A percentile compares a stretch with the other conserved stretches of the same genome.
These are phyloP conservation scores for Sorex araneus DNA, from an alignment of 2,113 vertebrate species.

Conservation along the genomic window DNA sequence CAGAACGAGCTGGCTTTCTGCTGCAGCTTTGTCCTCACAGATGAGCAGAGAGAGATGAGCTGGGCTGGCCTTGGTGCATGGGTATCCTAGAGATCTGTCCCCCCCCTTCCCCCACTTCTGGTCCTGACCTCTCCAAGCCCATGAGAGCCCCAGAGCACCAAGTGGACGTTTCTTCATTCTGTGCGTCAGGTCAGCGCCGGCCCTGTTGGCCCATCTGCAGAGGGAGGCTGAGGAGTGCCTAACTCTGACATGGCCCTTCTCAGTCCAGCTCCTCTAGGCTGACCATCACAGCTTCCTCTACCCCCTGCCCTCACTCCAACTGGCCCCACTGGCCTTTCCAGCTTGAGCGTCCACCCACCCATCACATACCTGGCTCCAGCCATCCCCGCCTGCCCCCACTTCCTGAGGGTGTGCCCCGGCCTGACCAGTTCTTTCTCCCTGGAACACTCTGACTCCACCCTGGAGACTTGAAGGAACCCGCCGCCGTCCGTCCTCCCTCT, in stretches of 20 bases:
- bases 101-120: not conserved
- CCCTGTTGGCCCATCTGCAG: not conserved
- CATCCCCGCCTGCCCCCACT: not conserved
- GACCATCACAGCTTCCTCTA: conserved; percentile 12
- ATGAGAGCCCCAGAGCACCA: not conserved
- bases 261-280: not conserved
- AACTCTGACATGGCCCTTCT: not conserved
- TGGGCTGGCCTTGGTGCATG: not conserved
- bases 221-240: not conserved
- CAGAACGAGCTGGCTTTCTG: not conserved
- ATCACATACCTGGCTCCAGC: not conserved
- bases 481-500: not conserved
- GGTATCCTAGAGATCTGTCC: not conserved
- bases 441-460: conserved; percentile 18
- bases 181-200: not conserved
- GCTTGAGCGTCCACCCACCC: conserved; percentile 23
- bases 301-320: not conserved
- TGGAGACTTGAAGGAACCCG: conserved; percentile 3
- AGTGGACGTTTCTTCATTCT: not conserved
- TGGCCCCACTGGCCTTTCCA: conserved; percentile 55
- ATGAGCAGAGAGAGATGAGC: not conserved
- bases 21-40: not conserved
- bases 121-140: not conserved
- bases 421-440: not conserved
- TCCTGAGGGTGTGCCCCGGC: conserved; percentile 45